Percentiles rank a stretch among this genome's conserved stretches.
Conservation (phyloP, 2,888 invertebrate species). For the Azorinus chamasolen region DNA sequence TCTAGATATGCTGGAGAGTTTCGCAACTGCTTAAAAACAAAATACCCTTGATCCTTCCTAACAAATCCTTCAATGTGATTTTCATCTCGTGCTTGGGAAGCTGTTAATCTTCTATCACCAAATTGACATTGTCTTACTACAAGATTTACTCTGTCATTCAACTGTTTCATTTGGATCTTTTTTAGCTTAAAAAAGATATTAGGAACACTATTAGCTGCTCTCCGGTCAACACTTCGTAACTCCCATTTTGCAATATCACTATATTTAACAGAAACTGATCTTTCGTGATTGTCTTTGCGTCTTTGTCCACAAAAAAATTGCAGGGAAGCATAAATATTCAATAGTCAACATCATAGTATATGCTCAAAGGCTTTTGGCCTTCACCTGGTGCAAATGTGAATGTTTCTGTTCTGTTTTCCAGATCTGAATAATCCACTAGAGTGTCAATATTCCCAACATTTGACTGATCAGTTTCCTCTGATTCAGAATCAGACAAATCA, state of each 20-base stretch:
- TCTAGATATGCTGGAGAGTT: constrained; percentile 48
- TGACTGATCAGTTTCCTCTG: constrained; percentile 16
- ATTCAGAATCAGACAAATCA: constrained; percentile 29
- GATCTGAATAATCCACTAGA: constrained; percentile 46
- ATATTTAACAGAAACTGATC: constrained; percentile 5
- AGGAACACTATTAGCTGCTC: constrained; percentile 45
- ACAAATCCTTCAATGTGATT: constrained; percentile 45
- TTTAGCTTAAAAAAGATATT: constrained; percentile 57
- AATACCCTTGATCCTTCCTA: constrained; percentile 80
- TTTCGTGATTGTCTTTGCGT: constrained; percentile 27
- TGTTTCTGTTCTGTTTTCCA: constrained; percentile 29
- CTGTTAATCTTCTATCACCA: constrained; percentile 38
- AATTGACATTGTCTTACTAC: constrained; percentile 50
- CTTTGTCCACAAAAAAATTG: constrained; percentile 61
- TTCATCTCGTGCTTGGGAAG: constrained; percentile 25
- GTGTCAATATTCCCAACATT: constrained; percentile 49
- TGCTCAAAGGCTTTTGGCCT: constrained; percentile 57
- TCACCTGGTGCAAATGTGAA: constrained; percentile 60
- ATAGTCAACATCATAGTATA: constrained; percentile 56
- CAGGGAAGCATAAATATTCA: constrained; percentile 53
- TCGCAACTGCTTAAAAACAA: constrained; percentile 68
- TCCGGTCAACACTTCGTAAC: constrained; percentile 27
- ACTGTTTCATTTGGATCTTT: constrained; percentile 49
- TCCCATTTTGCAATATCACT: constrained; percentile 6
- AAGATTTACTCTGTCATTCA: constrained; percentile 49